A percentile compares a stretch with the other conserved stretches of the same genome.
phyloP scores from a whole-genome alignment of 2,113 vertebrate species.

The Rhynchopsitta pachyrhyncha region DNA sequence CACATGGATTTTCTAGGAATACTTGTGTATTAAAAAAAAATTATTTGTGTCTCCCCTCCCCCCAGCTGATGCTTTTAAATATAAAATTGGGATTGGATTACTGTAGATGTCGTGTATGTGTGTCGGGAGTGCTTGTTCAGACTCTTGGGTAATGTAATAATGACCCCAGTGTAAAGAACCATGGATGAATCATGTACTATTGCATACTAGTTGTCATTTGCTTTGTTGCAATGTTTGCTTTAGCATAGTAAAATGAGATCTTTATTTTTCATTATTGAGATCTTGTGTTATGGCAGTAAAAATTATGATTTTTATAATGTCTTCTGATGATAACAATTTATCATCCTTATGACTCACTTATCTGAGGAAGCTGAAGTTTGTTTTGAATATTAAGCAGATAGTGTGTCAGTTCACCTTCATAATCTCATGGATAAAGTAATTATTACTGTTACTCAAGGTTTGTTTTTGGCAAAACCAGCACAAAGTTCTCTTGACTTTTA shows the following conservation, averaged over 20 bases:
- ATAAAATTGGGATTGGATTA: background rate
- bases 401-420: background rate
- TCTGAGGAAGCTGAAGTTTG: background rate
- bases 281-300: background rate
- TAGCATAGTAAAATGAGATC: background rate
- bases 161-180: background rate
- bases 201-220: background rate
- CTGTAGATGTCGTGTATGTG: background rate
- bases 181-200: background rate
- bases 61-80: background rate
- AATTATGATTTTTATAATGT: background rate
- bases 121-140: background rate
- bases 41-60: background rate
- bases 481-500: background rate
- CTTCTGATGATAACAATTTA: background rate
- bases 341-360: background rate
- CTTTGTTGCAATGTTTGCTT: background rate
- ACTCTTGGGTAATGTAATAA: background rate
- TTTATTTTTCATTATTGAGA: conserved; percentile 19
- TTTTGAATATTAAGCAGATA: background rate
- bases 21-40: background rate
- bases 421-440: background rate
- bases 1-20: background rate
- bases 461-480: background rate
- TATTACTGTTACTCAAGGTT: background rate